Conservation (phyloP, 1,140 invertebrate species). For the Drosophila burlai region DNA sequence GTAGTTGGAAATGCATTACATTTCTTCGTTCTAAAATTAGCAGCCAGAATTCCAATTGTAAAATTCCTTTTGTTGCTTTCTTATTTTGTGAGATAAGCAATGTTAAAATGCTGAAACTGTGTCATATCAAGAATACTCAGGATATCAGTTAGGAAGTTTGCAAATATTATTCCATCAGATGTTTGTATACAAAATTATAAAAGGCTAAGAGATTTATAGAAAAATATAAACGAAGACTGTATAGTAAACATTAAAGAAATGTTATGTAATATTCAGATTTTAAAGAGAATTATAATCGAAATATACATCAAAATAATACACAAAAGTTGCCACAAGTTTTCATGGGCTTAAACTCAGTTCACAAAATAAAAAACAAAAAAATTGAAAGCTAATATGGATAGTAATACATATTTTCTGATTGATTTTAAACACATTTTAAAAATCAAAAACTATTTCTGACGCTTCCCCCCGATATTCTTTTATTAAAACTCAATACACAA, state of each 20-base stretch:
- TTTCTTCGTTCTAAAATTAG: slow-evolving; percentile 1
- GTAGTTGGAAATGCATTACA: slow-evolving; percentile 1
- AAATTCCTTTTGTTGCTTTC: background rate
- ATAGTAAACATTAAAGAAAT: background rate
- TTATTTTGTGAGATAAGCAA: background rate
- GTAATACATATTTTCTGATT: no score
- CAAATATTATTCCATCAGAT: no score
- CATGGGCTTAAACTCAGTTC: no score
- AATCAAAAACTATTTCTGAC: background rate
- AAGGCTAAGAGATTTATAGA: background rate
- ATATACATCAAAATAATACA: no score
- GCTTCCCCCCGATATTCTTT: no score
- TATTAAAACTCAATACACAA: background rate
- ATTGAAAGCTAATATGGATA: no score
- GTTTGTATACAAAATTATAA: no score
- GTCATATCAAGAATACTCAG: no score
- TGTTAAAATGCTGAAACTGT: background rate
- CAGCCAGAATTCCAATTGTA: background rate
- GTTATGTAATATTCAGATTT: background rate
- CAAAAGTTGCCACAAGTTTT: no score
- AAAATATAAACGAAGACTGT: background rate
- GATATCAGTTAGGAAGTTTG: no score
- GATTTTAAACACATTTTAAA: no score
- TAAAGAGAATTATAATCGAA: background rate
- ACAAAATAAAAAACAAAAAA: no score